Evolutionary conservation across 2,113 vertebrate genomes (phyloP).

Genomic region (Sinocyclocheilus grahami): DNA sequence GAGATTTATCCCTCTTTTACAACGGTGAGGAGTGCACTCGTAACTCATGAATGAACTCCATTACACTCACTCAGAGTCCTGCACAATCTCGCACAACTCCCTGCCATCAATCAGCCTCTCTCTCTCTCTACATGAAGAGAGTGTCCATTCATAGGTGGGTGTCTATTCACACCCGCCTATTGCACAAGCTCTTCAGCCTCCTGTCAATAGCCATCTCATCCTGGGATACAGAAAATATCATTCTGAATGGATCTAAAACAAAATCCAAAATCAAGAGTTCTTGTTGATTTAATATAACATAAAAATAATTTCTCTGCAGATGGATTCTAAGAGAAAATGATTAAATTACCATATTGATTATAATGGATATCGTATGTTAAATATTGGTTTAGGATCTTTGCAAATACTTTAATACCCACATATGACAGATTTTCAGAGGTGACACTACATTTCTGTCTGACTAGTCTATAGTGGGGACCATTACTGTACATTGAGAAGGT

Average conservation of each 20-base stretch:
- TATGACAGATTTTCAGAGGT: constrained; percentile 60
- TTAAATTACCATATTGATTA: constrained; percentile 17
- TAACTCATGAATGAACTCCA: constrained; percentile 77
- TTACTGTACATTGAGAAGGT: constrained; percentile 30
- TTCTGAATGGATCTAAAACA: constrained; percentile 17
- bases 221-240: constrained; percentile 6
- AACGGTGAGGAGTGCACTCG: constrained; percentile 69
- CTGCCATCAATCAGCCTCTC: constrained; percentile 73
- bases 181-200: background rate
- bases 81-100: constrained; percentile 73
- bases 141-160: too few relatives aligned
- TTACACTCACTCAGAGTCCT: constrained; percentile 66
- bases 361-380: constrained; percentile 20
- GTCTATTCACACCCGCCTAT: constrained; percentile 22
- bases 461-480: background rate
- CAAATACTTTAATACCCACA: constrained; percentile 50
- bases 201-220: constrained; percentile 36
- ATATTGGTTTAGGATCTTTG: background rate
- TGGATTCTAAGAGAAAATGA: constrained; percentile 20
- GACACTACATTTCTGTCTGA: constrained; percentile 45
- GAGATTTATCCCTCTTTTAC: constrained; percentile 74
- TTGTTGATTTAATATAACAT: constrained; percentile 28
- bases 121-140: background rate
- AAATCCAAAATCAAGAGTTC: background rate
- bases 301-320: background rate